Base-by-base conservation (phyloP, 2,113 vertebrate genomes). In the Promerops cafer region DNA sequence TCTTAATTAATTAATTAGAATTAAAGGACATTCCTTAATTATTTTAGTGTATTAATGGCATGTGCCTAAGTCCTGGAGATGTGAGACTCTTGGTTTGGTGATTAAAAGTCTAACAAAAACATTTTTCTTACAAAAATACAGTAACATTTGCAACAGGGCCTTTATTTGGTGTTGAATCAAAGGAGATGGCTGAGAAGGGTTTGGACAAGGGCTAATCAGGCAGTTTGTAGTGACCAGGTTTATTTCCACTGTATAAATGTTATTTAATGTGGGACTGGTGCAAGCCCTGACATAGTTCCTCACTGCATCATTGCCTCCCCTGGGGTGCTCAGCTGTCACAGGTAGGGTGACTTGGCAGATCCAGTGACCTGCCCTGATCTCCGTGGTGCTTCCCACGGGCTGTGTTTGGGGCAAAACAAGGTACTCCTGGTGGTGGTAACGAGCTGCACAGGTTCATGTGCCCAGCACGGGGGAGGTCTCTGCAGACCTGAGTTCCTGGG, bases 351-450 rank as follows among this genome's bases (percentile, higher is more conserved):
- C 42, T n/a, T 45, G 71, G 60, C 35, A 1, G 12, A 17, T 66
- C 21, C 1, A 50, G 80, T 54, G 65, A n/a, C 77, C 4, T 40
- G 18, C 52, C 2, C 2, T 39, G 15, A 44, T 78, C 65, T 59
- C 69, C 23, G n/a, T n/a, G n/a, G n/a, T n/a, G 37, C 54, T 39
- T 47, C 11, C 53, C 31, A 0, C 2, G 37, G 56, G 21, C 7
- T n/a, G 40, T 23, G 10, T 88, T 21, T 54, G 72, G 61, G 54
- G 47, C 19, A 52, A 20, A 72, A 21, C 28, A 16, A n/a, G 22
- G 12, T 5, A 0, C 40, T 14, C 1, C 15, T 53, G 59, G 13
- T 6, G 8, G 4, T 66, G 5, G 21, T 71, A 1, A 7, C 16
- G 22, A 59, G 4, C 20, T 50, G 56, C 9, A 0, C 2, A 5